Base-by-base conservation (phyloP, 1,140 invertebrate species). In the Caligus rogercresseyi region DNA sequence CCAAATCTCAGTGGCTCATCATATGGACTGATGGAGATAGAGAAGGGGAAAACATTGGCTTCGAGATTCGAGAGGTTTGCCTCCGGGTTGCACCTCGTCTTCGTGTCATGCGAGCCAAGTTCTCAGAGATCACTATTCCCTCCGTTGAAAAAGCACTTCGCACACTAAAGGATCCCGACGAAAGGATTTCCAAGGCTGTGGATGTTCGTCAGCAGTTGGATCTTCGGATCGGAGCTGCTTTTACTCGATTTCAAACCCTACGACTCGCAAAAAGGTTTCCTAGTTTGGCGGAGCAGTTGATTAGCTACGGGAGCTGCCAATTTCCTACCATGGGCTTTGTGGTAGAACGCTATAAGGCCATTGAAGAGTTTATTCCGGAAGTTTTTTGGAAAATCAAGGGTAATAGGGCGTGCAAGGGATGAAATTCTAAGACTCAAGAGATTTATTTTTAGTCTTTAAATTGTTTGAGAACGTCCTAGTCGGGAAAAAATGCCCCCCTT, bases 11-110 rank as follows among this genome's bases (percentile, higher is more conserved):
- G 63, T 80, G 81, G 0, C 76, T 99, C 7, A 86, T 99, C 19
- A 93, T 99, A 67, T 99, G 96, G 95, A 98, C 95, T 26, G 96
- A 99, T 93, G 96, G 95, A 79, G 96, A 99, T 80, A 83, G 95
- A 77, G 96, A 99, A 81, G 96, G 96, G 61, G 96, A 99, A 78
- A 97, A 98, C 73, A 99, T 99, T 75, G 95, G 96, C 1, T 96
- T 83, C 80, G 94, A 99, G 80, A 84, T 98, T 13, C 94, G 98
- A 61, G 75, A 91, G 66, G 89, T 97, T 3, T 98, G 95, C 70
- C 78, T 74, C 66, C 79, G 79, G 67, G 74, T 89, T 0, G 94
- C 91, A 70, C 81, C 80, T 21, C 83, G 82, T 72, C 76, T 96
- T 23, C 71, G 74, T 66, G 74, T 95, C 53, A 85, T 82, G 69